phyloP scores from a whole-genome alignment of 2,888 invertebrate genomes.

The Diaphora mendica region DNA sequence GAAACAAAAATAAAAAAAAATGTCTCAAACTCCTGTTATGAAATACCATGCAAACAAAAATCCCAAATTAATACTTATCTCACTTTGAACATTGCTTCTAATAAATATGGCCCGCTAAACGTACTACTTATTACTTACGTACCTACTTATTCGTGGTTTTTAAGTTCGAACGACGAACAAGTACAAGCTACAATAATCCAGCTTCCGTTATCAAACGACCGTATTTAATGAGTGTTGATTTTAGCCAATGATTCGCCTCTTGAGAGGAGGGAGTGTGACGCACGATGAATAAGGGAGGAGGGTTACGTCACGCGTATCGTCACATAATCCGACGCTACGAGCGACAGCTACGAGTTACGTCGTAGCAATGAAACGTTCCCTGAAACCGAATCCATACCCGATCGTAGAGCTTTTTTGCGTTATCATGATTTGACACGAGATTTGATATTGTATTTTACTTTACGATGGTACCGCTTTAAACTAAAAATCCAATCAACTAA shows the following conservation, averaged over 20 bases:
- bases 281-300: conserved; percentile 67
- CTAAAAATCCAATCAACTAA: conserved; percentile 62
- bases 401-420: conserved; percentile 41
- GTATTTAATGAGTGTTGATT: conserved; percentile 71
- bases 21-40: no score
- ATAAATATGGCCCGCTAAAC: conserved; percentile 33
- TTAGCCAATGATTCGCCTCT: conserved; percentile 73
- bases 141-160: conserved; percentile 35
- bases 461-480: conserved; percentile 36
- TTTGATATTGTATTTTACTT: conserved; percentile 34
- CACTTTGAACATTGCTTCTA: conserved; percentile 24
- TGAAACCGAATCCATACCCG: conserved; percentile 36
- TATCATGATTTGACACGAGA: conserved; percentile 31
- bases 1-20: no score
- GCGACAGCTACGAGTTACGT: conserved; percentile 54
- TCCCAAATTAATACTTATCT: conserved; percentile 27
- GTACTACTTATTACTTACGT: background rate
- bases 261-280: conserved; percentile 60
- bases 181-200: conserved; percentile 51
- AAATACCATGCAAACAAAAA: conserved; percentile 29
- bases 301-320: conserved; percentile 79
- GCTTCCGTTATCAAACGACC: conserved; percentile 50
- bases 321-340: conserved; percentile 58
- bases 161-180: conserved; percentile 33
- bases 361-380: conserved; percentile 46